These are phyloP conservation scores for Heliconius ismenius DNA, from an alignment of 2,888 invertebrate species.

Conservation along the genomic window DNA sequence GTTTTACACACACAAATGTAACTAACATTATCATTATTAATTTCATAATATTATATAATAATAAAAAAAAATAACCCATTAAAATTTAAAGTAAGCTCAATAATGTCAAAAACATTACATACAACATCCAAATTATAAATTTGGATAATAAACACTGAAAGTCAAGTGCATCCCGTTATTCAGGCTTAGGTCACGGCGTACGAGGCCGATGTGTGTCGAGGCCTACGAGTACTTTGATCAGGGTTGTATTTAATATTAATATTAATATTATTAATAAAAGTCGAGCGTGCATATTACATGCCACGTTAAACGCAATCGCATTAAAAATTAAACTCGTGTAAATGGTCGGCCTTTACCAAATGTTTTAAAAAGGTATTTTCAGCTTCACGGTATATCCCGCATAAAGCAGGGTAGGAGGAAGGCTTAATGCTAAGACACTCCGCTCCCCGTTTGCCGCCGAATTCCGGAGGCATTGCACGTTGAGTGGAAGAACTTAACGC, in stretches of 20 bases:
- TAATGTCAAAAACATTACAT: slow-evolving; percentile 16
- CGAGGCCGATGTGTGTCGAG: slow-evolving; percentile 52
- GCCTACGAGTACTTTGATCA: slow-evolving; percentile 39
- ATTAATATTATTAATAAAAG: slow-evolving; percentile 21
- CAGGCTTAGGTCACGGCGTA: slow-evolving; percentile 52
- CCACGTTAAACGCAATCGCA: background rate
- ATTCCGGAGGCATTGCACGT: no score
- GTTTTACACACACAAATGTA: no score
- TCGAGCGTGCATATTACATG: slow-evolving; percentile 16
- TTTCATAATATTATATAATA: background rate
- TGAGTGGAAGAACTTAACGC: no score
- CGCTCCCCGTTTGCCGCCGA: background rate
- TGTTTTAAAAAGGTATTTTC: background rate
- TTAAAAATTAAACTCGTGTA: background rate
- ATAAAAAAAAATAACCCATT: background rate
- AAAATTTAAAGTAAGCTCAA: background rate
- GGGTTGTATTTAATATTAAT: slow-evolving; percentile 33
- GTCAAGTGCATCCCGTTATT: slow-evolving; percentile 53
- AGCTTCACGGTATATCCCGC: background rate
- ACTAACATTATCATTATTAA: background rate
- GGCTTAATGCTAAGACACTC: no score
- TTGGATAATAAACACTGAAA: slow-evolving; percentile 42
- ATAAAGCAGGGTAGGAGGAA: no score
- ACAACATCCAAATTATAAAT: no score
- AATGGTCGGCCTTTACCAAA: background rate